Evolutionary conservation across 2,797 vertebrate genomes (phyloP), one percentile per base, ranked within the genome.

Genomic region (Hippoglossus hippoglossus): DNA sequence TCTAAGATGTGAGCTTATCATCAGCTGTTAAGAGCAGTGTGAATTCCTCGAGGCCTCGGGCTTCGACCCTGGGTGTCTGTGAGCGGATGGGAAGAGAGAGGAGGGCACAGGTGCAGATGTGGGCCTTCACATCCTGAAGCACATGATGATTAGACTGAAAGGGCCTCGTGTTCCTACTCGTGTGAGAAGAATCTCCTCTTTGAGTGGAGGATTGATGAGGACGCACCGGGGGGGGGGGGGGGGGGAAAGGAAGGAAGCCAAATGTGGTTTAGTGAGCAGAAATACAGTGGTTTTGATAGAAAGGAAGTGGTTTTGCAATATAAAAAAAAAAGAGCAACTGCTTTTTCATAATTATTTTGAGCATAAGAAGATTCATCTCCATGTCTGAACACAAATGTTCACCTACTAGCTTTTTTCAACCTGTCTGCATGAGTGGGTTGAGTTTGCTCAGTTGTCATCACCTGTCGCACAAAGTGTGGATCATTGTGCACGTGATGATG

Each of bases 1-100:
- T 31, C 64, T 79, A 70, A 86, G 85, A 93, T 90, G 68, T 82
- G 78, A 86, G 85, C 87, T 91, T 92, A 87, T 94, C 90, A 91
- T 89, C 86, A 77, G 84, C 89, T 91, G 77, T 84, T 84, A 83
- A 90, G 52, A 82, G 73, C 25, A 1, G 36, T 68, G 74, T 80
- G 88, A 81, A 90, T 92, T 90, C 88, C 72, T 83, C 41, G 3
- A 21, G 44, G 73, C 78, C 86, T 62, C 66, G 8, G 77, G 78
- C 82, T 79, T 77, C 50, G 58, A 75, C 68, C 66, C 10, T 6
- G 52, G 78, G 66, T 61, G 58, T 84, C 79, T 78, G 73, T 71
- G 77, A 79, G 64, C 61, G 75, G 73, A 83, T 50, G 65, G 58
- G 53, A 56, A 63, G 63, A 54, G 63, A 61, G 67, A 41, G 69